Evolutionary conservation across 2,888 invertebrate species (phyloP), one percentile per base, ranked within the genome.

Genomic region (Glomeris marginata): DNA sequence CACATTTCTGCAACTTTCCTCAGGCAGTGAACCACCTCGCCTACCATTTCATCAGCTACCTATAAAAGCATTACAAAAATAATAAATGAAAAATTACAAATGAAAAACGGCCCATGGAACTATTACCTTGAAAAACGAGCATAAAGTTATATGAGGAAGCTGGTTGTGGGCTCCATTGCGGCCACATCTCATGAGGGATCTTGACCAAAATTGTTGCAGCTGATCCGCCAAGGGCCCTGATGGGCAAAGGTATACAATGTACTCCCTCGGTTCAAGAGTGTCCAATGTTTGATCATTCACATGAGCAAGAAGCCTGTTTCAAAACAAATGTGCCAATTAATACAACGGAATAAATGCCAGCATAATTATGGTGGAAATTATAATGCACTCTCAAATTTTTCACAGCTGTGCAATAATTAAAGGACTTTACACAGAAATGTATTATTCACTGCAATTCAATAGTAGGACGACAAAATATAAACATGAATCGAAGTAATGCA

Each of bases 101-200:
- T 41, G 22, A 41, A 21, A 22, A 1, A 49, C 28, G 13, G 4
- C 18, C 6, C 13, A 40, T 21, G 48, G 1, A 42, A 40, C 47
- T 49, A 56, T 57, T 72, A 84, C 85, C 74, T 84, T 82, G 52
- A 91, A 91, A 68, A 86, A 88, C 13, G 86, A 81, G 49, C 87
- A 84, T 49, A 91, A 71, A 6, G 90, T 91, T 56, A 91, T 83
- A 62, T 91, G 91, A 1, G 90, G 90, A 52, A 84, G 80, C 66
- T 81, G 87, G 65, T 86, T 85, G 61, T 88, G 90, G 1, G 87
- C 87, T 20, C 86, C 84, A 69, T 90, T 91, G 84, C 88, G 86
- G 5, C 84, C 84, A 61, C 79, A 78, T 11, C 77, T 67, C 34
- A 74, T 69, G 58, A 78, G 76, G 0, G 85, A 84, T 62, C 81